Evolutionary conservation across 2,113 vertebrate genomes (phyloP).

Genomic region (Nansenia antarctica): DNA sequence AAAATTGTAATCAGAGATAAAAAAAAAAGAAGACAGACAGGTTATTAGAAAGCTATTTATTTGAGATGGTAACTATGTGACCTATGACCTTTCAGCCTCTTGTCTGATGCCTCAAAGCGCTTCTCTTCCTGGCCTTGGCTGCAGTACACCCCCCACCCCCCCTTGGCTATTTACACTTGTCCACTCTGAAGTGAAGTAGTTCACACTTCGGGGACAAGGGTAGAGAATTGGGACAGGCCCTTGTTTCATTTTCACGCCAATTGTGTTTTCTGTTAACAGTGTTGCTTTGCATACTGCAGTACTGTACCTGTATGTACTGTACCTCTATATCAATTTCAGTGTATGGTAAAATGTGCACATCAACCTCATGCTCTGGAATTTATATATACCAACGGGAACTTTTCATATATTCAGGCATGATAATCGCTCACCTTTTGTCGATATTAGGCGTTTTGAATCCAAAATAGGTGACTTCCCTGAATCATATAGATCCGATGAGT

Average conservation of each 20-base stretch:
- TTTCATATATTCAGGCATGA: too few species aligned
- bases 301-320: slow-evolving; percentile 56
- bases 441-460: too few species aligned
- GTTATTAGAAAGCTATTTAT: not conserved
- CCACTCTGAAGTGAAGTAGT: too few species aligned
- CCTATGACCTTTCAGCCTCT: slow-evolving; percentile 30
- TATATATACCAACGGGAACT: not conserved
- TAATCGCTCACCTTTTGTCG: too few species aligned
- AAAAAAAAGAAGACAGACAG: too few species aligned
- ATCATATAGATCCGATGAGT: too few species aligned
- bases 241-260: slow-evolving; percentile 22
- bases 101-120: too few species aligned
- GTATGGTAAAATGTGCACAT: slow-evolving; percentile 21
- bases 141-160: too few species aligned
- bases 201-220: too few species aligned
- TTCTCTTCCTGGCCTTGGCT: not conserved
- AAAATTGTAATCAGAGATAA: slow-evolving; percentile 59
- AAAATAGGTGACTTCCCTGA: too few species aligned
- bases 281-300: slow-evolving; percentile 39
- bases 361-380: slow-evolving; percentile 21
- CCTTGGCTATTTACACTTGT: too few species aligned
- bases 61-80: slow-evolving; percentile 5
- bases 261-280: not conserved
- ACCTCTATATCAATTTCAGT: slow-evolving; percentile 52
- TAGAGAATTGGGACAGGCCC: too few species aligned